Evolutionary conservation across 2,888 invertebrate genomes (phyloP).

Genomic region (Lasioglossum lativentre): DNA sequence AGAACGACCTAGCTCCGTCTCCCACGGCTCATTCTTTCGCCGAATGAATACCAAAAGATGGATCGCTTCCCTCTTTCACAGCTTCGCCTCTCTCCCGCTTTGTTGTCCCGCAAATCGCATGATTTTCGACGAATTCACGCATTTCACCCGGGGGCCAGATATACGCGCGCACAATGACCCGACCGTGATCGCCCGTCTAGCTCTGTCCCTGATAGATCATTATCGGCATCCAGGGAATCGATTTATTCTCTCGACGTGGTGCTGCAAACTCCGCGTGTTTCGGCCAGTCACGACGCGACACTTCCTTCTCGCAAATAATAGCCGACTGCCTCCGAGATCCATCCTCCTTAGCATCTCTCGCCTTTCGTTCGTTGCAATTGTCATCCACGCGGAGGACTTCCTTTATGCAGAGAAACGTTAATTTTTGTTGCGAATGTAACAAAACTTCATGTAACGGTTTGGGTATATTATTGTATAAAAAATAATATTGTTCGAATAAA

Average conservation of each 20-base stretch:
- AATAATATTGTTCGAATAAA: neutral
- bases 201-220: conserved; percentile 32
- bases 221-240: conserved; percentile 38
- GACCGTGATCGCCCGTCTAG: conserved; percentile 1
- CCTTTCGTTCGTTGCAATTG: neutral
- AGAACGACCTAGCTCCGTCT: conserved; percentile 61
- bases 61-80: conserved; percentile 78
- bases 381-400: neutral
- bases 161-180: conserved; percentile 66
- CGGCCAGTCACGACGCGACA: conserved; percentile 40
- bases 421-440: neutral
- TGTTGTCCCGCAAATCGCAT: conserved; percentile 74
- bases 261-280: conserved; percentile 21
- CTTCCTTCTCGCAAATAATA: conserved; percentile 35
- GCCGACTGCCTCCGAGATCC: neutral
- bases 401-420: neutral
- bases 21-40: conserved; percentile 77
- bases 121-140: conserved; percentile 80
- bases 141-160: conserved; percentile 66
- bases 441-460: neutral
- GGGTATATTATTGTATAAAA: neutral
- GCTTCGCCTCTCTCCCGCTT: conserved; percentile 61
- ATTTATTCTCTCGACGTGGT: conserved; percentile 30
- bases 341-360: neutral
- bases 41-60: conserved; percentile 82